Percentiles rank a stretch among this genome's conserved stretches.
Evolutionary conservation across 1,140 invertebrate species (phyloP).

Genomic region (Drosophila auraria): DNA sequence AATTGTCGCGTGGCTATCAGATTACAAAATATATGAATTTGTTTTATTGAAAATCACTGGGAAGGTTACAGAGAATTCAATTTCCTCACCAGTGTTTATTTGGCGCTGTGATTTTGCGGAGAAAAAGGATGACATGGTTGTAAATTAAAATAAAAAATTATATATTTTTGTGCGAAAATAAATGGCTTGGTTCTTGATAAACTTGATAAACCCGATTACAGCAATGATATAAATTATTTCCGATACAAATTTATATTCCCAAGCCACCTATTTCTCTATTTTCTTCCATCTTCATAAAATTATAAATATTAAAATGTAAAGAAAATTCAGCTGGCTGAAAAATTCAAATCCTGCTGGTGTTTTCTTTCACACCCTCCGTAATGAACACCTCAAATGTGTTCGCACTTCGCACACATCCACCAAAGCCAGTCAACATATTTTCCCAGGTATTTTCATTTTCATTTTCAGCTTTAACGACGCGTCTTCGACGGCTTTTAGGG

Average conservation of each 20-base stretch:
- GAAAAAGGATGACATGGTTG: neutral
- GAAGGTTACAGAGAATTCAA: conserved; percentile 35
- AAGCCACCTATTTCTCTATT: neutral
- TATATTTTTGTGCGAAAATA: neutral
- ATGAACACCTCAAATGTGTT: conserved; percentile 21
- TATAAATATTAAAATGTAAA: neutral
- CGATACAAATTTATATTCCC: no score
- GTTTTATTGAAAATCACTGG: conserved; percentile 44
- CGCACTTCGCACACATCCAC: conserved; percentile 4
- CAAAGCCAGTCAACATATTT: conserved; percentile 36
- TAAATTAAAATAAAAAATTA: neutral
- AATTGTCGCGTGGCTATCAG: conserved; percentile 45
- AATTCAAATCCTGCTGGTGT: neutral
- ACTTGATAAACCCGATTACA: neutral
- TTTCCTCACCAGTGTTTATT: conserved; percentile 8
- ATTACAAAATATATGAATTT: conserved; percentile 47
- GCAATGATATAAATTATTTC: no score
- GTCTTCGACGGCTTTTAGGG: neutral
- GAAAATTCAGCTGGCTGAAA: neutral
- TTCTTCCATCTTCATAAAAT: neutral
- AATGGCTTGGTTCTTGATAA: no score
- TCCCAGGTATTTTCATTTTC: conserved; percentile 5
- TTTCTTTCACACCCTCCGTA: conserved; percentile 9
- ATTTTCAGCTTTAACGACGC: conserved; percentile 13
- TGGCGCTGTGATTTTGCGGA: neutral